Evolutionary conservation across 2,797 vertebrate genomes (phyloP).

Genomic region (Odontamblyopus rebecca): DNA sequence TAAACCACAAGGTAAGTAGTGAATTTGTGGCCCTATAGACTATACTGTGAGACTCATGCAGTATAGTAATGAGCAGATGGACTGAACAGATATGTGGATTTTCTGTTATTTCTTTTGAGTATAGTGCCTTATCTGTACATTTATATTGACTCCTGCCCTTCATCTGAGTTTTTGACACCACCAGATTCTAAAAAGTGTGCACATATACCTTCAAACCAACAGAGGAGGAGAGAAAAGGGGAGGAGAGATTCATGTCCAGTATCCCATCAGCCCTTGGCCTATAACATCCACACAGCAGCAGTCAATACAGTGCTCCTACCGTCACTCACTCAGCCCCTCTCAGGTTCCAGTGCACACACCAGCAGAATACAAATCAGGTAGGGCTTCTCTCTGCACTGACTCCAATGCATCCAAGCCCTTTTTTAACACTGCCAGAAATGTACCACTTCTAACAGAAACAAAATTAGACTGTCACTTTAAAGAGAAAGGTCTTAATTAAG

Average conservation of each 20-base stretch:
- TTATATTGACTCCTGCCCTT: background rate
- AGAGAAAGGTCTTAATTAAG: conserved; percentile 1
- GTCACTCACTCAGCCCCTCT: conserved; percentile 68
- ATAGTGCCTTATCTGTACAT: background rate
- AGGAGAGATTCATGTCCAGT: conserved; percentile 66
- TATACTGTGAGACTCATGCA: too few species aligned
- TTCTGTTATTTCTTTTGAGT: background rate
- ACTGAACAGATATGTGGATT: background rate
- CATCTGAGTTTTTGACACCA: conserved; percentile 6
- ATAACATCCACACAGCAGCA: conserved; percentile 74
- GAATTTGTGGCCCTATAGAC: background rate
- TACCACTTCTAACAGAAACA: background rate
- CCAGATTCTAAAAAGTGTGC: background rate
- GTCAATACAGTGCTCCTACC: conserved; percentile 72
- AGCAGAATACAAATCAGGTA: conserved; percentile 67
- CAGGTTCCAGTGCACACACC: conserved; percentile 53
- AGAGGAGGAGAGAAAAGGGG: background rate
- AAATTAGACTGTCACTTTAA: conserved; percentile 21
- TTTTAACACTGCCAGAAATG: background rate
- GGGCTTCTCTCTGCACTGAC: conserved; percentile 53
- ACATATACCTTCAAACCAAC: background rate
- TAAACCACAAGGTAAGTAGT: background rate
- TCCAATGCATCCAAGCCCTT: conserved; percentile 36
- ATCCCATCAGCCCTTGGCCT: conserved; percentile 70
- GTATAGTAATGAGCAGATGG: background rate